A percentile compares a stretch with the other conserved stretches of the same genome.
Evolutionary conservation across 1,140 invertebrate genomes (phyloP).

Genomic region (Charaxes varanes): DNA sequence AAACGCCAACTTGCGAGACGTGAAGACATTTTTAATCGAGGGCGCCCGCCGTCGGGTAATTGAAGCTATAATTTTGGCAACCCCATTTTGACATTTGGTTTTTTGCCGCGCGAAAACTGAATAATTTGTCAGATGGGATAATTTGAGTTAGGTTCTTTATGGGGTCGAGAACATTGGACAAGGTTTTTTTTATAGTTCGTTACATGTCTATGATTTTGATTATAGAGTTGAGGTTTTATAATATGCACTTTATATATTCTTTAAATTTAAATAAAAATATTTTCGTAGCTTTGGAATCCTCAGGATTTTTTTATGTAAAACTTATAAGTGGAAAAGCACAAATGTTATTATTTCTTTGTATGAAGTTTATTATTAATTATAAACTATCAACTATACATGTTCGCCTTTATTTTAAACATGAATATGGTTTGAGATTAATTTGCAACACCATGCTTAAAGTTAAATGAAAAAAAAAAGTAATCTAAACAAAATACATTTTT

Average conservation of each 20-base stretch:
- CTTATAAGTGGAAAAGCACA: too few species aligned
- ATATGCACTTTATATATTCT: background rate
- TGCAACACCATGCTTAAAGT: too few species aligned
- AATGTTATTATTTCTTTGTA: too few species aligned
- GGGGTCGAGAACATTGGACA: conserved; percentile 37
- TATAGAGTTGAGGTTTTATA: conserved; percentile 1
- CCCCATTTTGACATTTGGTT: conserved; percentile 67
- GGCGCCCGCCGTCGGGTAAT: conserved; percentile 46
- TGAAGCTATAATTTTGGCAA: conserved; percentile 65
- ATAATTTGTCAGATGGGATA: conserved; percentile 48
- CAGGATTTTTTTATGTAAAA: too few species aligned
- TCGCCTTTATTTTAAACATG: too few species aligned
- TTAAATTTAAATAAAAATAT: background rate
- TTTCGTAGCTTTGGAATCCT: too few species aligned
- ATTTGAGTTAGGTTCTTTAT: conserved; percentile 38
- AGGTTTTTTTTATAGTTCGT: conserved; percentile 20
- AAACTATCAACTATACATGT: too few species aligned
- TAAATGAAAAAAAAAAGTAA: too few species aligned
- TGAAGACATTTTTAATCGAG: conserved; percentile 64
- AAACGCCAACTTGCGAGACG: conserved; percentile 44
- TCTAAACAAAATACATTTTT: too few species aligned
- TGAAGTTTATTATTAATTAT: too few species aligned
- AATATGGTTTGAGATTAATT: too few species aligned
- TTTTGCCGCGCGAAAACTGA: conserved; percentile 52
- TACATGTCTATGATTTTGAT: conserved; percentile 8